phyloP scores from a whole-genome alignment of 2,797 vertebrate species.

The Myiotriccus ornatus region DNA sequence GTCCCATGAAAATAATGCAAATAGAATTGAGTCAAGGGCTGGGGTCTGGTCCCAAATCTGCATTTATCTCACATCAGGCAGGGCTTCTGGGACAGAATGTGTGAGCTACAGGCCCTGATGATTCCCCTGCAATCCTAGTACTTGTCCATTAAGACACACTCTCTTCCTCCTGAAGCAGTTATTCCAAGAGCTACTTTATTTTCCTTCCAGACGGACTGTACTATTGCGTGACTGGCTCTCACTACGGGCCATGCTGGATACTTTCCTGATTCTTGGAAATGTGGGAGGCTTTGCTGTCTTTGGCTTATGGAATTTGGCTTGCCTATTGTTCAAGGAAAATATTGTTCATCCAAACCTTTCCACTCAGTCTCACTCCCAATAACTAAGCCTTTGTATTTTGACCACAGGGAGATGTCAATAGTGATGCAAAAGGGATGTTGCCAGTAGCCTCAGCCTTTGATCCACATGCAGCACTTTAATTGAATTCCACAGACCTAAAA shows the following conservation, averaged over 20 bases:
- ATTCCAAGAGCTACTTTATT: neutral
- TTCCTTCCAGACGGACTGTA: neutral
- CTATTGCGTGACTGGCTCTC: neutral
- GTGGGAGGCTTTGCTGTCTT: neutral
- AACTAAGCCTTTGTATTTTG: neutral
- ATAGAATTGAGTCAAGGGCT: neutral
- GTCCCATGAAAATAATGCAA: neutral
- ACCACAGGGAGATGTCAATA: neutral
- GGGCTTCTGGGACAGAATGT: neutral
- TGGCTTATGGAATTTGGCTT: neutral
- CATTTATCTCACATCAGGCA: neutral
- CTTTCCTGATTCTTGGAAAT: conserved; percentile 8
- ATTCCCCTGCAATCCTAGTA: neutral
- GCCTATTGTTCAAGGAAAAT: neutral
- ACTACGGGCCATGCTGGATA: neutral
- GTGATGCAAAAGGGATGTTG: neutral
- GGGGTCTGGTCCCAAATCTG: neutral
- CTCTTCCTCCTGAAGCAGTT: neutral
- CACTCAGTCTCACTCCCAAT: neutral
- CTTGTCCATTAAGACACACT: neutral
- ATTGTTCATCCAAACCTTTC: neutral
- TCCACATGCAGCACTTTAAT: neutral
- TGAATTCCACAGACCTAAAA: neutral
- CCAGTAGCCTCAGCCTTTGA: conserved; percentile 4
- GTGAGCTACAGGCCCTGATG: neutral